phyloP scores from a whole-genome alignment of 1,140 invertebrate species.

The Aporrectodea caliginosa region DNA sequence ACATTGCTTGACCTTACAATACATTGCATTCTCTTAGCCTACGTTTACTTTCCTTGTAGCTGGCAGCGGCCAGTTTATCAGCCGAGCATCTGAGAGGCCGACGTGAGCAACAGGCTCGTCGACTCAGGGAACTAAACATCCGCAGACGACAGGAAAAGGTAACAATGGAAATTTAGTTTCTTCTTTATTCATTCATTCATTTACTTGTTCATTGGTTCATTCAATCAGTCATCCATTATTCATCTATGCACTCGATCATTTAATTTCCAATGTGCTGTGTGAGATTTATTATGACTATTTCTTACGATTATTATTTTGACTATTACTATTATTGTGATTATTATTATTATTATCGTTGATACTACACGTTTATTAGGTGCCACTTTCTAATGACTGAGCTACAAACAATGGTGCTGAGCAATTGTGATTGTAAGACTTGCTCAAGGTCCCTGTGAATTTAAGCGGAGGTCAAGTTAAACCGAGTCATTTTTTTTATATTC shows the following conservation, averaged over 20 bases:
- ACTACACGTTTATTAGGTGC: too few species aligned
- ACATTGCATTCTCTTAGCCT: too few species aligned
- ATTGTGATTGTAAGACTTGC: too few species aligned
- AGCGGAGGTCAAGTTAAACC: neutral
- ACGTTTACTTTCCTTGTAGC: slow-evolving; percentile 35
- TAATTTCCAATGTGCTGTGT: neutral
- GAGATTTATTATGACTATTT: neutral
- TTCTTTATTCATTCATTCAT: too few species aligned
- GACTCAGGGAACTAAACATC: slow-evolving; percentile 59
- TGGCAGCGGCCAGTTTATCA: slow-evolving; percentile 57
- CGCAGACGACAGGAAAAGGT: slow-evolving; percentile 47
- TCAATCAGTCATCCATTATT: too few species aligned
- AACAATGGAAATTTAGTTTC: too few species aligned
- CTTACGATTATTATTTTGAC: neutral
- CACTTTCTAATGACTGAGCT: too few species aligned
- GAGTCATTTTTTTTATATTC: slow-evolving; percentile 5
- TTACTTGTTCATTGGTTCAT: too few species aligned
- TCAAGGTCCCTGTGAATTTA: too few species aligned
- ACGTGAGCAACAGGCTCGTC: slow-evolving; percentile 73
- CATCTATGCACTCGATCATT: slow-evolving; percentile 2
- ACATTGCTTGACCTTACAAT: too few species aligned
- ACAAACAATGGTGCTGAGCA: too few species aligned
- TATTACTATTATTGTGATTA: neutral
- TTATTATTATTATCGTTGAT: too few species aligned
- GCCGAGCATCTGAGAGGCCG: slow-evolving; percentile 78